Evolutionary conservation across 2,797 vertebrate genomes (phyloP), one percentile per base, ranked within the genome.

Genomic region (Rhinophrynus dorsalis): DNA sequence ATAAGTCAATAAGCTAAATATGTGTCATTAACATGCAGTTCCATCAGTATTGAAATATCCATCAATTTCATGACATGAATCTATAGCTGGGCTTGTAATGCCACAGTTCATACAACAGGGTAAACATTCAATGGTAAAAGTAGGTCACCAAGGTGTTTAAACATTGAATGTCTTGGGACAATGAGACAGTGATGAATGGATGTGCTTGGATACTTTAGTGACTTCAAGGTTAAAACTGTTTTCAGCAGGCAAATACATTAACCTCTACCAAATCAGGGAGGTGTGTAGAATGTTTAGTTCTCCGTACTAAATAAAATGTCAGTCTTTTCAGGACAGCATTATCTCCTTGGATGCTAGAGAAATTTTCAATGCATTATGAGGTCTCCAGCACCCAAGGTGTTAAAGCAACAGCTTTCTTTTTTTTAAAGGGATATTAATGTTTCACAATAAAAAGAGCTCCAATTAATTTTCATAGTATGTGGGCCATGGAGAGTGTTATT

Each of bases 121-220:
- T 21, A 58, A 54, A 66, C 17, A 27, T 11, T 59, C 55, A 57
- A 32, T 20, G 27, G 55, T 67, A 45, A 67, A 58, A 66, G 47
- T 66, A 73, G 70, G 70, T 73, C 70, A 67, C 52, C 55, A 60
- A 66, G 62, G 70, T 73, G 62, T 73, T 73, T 73, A 73, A 73
- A 73, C 55, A 45, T 29, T 47, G 27, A 66, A 60, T 54, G 56
- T 67, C 70, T 67, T 65, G 62, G 55, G 62, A 73, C 55, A 66
- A 73, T 66, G 44, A 66, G 61, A 73, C 70, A 67, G 61, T 73
- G 62, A 73, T 73, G 70, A 73, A 73, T 73, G 55, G 55, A 60
- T 55, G 62, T 37, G 63, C 55, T 48, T 32, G 13, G 60, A 35
- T 66, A 73, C 70, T 60, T 73, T 47, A 60, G 8, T 54, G 70